Evolutionary conservation across 2,888 invertebrate species (phyloP).

Genomic region (Boloria selene): DNA sequence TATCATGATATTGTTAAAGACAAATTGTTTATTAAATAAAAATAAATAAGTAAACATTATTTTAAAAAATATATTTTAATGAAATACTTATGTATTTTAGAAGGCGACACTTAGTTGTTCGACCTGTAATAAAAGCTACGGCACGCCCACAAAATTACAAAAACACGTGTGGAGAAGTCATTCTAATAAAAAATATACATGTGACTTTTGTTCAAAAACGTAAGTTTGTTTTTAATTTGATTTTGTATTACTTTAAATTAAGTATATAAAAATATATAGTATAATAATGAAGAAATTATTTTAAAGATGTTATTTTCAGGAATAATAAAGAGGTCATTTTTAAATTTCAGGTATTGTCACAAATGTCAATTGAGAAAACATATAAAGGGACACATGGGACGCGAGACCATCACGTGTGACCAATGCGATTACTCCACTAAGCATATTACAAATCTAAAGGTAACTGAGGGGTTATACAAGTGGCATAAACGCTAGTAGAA

Average conservation of each 20-base stretch:
- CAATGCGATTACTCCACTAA: constrained; percentile 54
- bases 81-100: constrained; percentile 2
- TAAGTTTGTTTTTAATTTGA: constrained; percentile 40
- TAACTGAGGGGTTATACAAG: no score
- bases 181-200: constrained; percentile 47
- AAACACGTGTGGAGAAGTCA: constrained; percentile 50
- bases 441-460: constrained; percentile 47
- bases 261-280: no score
- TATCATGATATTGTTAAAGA: no score
- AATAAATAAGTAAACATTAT: no score
- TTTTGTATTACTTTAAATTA: no score
- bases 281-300: no score
- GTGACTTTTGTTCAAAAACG: constrained; percentile 61
- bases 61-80: background rate
- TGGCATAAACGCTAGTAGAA: no score
- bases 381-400: constrained; percentile 42
- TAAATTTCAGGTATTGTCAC: constrained; percentile 17
- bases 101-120: constrained; percentile 45
- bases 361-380: constrained; percentile 21
- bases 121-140: constrained; percentile 47
- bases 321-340: background rate
- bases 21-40: no score
- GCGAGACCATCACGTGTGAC: constrained; percentile 50
- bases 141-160: constrained; percentile 46
- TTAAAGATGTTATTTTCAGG: no score